These are phyloP conservation scores for Poeciliopsis gracilis DNA, from an alignment of 2,797 vertebrate genomes.

Conservation along the genomic window DNA sequence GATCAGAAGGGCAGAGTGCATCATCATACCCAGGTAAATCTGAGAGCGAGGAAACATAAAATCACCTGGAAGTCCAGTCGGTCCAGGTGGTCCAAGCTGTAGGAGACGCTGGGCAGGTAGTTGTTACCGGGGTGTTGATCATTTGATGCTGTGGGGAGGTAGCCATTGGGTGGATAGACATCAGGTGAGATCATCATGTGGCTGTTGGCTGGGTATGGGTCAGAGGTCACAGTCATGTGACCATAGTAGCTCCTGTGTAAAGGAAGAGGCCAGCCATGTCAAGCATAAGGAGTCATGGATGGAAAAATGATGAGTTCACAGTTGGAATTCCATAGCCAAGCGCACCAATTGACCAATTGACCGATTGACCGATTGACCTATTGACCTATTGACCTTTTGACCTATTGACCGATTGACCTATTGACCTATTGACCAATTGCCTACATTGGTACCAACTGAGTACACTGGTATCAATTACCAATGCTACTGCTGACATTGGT, in stretches of 20 bases:
- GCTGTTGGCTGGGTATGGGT: conserved; percentile 58
- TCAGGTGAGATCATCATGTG: conserved; percentile 68
- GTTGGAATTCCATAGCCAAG: too few species aligned
- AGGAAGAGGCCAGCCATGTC: neutral
- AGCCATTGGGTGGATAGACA: conserved; percentile 60
- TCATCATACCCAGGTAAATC: accelerated
- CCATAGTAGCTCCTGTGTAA: conserved; percentile 69
- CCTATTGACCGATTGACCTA: too few species aligned
- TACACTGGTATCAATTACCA: too few species aligned
- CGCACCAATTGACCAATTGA: too few species aligned
- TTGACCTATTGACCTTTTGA: too few species aligned
- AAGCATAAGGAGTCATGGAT: neutral
- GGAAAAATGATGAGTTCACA: neutral
- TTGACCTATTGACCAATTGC: too few species aligned
- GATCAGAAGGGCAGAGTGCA: neutral
- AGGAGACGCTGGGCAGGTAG: conserved; percentile 77
- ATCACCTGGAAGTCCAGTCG: conserved; percentile 70
- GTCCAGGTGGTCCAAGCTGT: conserved; percentile 76
- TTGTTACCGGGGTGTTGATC: conserved; percentile 55
- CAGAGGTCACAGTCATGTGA: conserved; percentile 65
- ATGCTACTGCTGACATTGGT: too few species aligned
- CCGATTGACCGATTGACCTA: too few species aligned
- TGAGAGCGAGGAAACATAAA: neutral
- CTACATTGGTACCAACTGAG: too few species aligned
- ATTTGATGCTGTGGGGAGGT: conserved; percentile 48